These are phyloP conservation scores for Eudyptes chrysolophus DNA, from an alignment of 2,113 vertebrate species.

Conservation along the genomic window DNA sequence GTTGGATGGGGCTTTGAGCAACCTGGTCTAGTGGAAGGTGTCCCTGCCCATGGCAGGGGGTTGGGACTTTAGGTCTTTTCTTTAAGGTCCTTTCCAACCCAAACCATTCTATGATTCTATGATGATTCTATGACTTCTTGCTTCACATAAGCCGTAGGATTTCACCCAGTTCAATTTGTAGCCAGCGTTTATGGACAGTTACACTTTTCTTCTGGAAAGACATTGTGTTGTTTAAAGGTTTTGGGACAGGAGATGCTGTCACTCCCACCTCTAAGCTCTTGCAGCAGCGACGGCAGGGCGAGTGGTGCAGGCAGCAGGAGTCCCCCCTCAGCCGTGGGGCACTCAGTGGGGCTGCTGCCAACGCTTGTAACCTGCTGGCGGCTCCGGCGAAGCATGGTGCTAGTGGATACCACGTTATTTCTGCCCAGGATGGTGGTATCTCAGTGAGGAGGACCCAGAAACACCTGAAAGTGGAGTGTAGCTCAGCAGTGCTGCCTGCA, in stretches of 20 bases:
- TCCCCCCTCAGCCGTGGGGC: accelerated
- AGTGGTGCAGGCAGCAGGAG: background rate
- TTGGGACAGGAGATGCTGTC: background rate
- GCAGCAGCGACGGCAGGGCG: accelerated
- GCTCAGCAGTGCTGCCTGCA: background rate
- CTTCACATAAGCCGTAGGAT: background rate
- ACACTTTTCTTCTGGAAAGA: background rate
- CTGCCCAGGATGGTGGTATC: background rate
- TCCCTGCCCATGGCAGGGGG: too few relatives aligned
- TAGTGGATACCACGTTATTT: background rate
- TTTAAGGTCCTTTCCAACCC: too few relatives aligned
- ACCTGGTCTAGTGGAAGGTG: too few relatives aligned
- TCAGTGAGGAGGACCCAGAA: background rate
- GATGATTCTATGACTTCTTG: background rate
- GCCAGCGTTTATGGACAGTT: background rate
- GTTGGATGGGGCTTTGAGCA: too few relatives aligned
- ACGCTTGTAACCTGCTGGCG: accelerated
- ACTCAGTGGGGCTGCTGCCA: background rate
- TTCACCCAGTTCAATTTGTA: background rate
- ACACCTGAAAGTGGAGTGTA: background rate
- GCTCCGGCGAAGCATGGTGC: accelerated
- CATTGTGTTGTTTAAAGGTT: background rate
- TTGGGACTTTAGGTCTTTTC: too few relatives aligned
- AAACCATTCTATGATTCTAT: too few relatives aligned
- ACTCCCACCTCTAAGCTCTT: too few relatives aligned